These are phyloP conservation scores for Cyrtonyx montezumae DNA, from an alignment of 2,113 vertebrate genomes.

Conservation along the genomic window DNA sequence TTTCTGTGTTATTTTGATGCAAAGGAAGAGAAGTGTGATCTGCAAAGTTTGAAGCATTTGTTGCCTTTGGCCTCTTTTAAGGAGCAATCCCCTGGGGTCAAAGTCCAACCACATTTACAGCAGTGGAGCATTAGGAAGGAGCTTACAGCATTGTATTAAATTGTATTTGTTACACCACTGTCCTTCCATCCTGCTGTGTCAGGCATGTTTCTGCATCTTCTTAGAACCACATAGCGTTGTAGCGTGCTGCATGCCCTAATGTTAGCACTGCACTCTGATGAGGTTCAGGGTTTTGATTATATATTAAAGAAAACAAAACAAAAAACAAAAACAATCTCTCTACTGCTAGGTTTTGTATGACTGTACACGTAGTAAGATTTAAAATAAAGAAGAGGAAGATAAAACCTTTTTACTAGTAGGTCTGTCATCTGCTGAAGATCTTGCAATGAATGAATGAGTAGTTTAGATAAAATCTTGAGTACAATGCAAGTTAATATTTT, in stretches of 20 bases:
- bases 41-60: neutral
- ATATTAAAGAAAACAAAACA: neutral
- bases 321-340: neutral
- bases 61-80: neutral
- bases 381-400: neutral
- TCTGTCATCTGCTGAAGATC: neutral
- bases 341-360: neutral
- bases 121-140: fast-evolving
- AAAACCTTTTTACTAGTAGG: neutral
- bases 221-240: fast-evolving
- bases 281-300: neutral
- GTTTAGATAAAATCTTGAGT: neutral
- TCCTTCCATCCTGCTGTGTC: neutral
- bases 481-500: neutral
- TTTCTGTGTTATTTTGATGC: neutral
- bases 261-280: neutral
- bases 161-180: neutral
- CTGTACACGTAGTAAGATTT: neutral
- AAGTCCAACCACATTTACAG: neutral
- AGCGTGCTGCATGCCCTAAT: neutral
- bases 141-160: neutral
- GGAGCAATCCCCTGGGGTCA: neutral
- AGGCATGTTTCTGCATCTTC: neutral
- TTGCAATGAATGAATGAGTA: neutral
- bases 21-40: neutral